phyloP scores from a whole-genome alignment of 2,113 vertebrate genomes.

The Festucalex cinctus region DNA sequence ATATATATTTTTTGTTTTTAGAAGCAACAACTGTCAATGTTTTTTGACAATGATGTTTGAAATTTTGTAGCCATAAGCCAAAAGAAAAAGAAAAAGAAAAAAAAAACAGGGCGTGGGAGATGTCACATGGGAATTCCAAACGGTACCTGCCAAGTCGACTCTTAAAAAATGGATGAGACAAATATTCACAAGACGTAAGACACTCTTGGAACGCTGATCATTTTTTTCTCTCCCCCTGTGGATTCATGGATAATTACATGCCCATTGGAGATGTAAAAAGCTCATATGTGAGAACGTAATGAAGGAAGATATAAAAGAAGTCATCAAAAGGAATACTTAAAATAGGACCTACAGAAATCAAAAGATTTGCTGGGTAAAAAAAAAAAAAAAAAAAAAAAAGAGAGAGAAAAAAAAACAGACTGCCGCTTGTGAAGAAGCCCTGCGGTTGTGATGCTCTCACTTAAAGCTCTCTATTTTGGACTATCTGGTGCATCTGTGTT shows the following conservation, averaged over 20 bases:
- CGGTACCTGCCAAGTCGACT: conserved; percentile 24
- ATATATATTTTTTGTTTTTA: not conserved
- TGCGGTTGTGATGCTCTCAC: conserved; percentile 12
- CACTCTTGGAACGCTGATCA: conserved; percentile 27
- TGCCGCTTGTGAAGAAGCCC: conserved; percentile 19
- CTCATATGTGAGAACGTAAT: conserved; percentile 51
- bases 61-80: conserved; percentile 14
- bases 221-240: conserved; percentile 8
- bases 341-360: conserved; percentile 49
- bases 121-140: conserved; percentile 39
- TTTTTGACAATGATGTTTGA: conserved; percentile 46
- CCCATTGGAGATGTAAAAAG: conserved; percentile 52
- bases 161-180: conserved; percentile 59
- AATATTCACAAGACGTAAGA: conserved; percentile 57
- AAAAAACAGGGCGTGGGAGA: conserved; percentile 41
- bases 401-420: not conserved
- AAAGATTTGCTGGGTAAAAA: conserved; percentile 34
- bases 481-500: not conserved
- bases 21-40: not conserved
- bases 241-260: conserved; percentile 61
- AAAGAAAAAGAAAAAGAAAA: no score
- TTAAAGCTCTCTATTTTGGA: conserved; percentile 15
- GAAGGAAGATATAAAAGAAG: conserved; percentile 50
- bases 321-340: conserved; percentile 59
- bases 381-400: conserved; percentile 10